Base-by-base conservation (phyloP, 2,113 vertebrate species). In the Xyrauchen texanus region DNA sequence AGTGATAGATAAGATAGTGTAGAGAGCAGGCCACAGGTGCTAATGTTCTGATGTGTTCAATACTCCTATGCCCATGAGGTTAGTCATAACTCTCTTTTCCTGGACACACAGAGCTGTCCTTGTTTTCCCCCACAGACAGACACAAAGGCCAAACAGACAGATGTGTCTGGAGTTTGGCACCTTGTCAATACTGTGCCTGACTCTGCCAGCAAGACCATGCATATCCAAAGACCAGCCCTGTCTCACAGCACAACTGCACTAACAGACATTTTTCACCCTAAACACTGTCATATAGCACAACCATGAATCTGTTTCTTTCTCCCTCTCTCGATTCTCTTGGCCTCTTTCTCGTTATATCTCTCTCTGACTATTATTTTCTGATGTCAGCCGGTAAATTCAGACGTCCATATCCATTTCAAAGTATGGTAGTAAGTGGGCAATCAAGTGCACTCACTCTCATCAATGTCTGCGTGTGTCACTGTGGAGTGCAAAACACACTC, bases 401-500 rank as follows among this genome's bases (percentile, higher is more conserved):
- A 34, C 21, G 15, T 10, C 45, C 60, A 57, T 47, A 1, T 77
- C 47, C n/a, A 55, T 70, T 61, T 49, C 60, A 49, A 77, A 70
- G 70, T 34, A 34, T 34, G 21, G 21, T 34, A 61, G 73, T 62
- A 12, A n/a, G 76, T 15, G 5, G 49, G 42, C n/a, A 52, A 78
- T 49, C 53, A 34, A 34, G 49, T 34, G n/a, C 47, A 10, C 64
- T 15, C 51, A 52, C 6, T 72, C 12, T 34, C 21, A 34, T 34
- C 21, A 34, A 34, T 3, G 21, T 34, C 21, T 3, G 21, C 21
- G 21, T 1, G 21, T 34, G 51, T 75, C 77, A 81, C 74, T 71
- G 80, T 42, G n/a, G n/a, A 82, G 21, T 6, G 69, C 69, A 82
- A 78, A 78, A 81, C 58, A 81, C 42, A 62, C 57, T 76, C 42